A percentile compares a stretch with the other conserved stretches of the same genome.
Evolutionary conservation across 2,797 vertebrate species (phyloP).

Genomic region (Chelmon rostratus): DNA sequence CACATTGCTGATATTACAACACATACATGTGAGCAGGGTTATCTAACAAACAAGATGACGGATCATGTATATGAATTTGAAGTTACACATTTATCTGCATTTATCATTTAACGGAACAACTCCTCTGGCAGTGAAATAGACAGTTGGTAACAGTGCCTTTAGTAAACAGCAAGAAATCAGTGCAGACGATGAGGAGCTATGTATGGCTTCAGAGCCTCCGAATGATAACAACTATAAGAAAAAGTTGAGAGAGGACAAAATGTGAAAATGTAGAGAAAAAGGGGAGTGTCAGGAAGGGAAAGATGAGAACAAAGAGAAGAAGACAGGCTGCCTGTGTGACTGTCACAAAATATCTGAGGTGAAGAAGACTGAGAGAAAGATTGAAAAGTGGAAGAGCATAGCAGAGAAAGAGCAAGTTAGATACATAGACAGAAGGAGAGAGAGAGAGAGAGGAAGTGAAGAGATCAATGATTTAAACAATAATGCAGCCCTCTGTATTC

Average conservation of each 20-base stretch:
- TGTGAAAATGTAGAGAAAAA: neutral
- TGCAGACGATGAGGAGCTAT: neutral
- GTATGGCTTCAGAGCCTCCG: neutral
- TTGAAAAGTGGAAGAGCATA: conserved; percentile 44
- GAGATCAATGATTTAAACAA: conserved; percentile 89
- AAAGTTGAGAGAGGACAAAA: neutral
- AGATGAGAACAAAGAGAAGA: conserved; percentile 32
- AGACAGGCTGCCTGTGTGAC: conserved; percentile 32
- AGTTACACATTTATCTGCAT: neutral
- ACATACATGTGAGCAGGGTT: neutral
- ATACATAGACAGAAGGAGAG: conserved; percentile 46
- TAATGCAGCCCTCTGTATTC: conserved; percentile 89
- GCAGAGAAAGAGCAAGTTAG: conserved; percentile 41
- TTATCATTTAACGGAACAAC: no score
- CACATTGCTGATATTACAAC: neutral
- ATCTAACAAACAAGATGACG: neutral
- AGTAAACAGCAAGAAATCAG: conserved; percentile 1
- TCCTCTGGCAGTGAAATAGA: neutral
- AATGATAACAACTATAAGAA: neutral
- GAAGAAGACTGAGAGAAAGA: conserved; percentile 36
- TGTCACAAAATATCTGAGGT: conserved; percentile 46
- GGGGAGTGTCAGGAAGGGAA: conserved; percentile 8
- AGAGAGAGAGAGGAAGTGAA: conserved; percentile 62
- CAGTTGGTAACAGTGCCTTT: neutral
- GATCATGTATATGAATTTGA: neutral